Percentiles rank a stretch among this genome's conserved stretches.
Conservation (phyloP, 2,797 vertebrate species). For the Hybognathus amarus region DNA sequence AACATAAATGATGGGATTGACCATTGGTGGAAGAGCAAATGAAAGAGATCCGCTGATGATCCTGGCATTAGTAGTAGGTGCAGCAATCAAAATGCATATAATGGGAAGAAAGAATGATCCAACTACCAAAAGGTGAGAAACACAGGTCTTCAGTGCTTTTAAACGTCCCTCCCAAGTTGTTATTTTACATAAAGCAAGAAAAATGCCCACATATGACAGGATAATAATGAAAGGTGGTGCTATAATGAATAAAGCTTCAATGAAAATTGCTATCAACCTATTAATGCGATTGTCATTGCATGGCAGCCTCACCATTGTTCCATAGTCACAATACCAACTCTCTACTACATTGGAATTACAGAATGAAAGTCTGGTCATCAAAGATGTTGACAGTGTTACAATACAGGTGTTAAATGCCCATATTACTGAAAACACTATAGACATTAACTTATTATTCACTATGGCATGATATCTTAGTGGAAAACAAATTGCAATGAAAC, state of each 20-base stretch:
- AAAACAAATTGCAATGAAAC: conserved; percentile 42
- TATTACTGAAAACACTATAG: background rate
- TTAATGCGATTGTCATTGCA: conserved; percentile 52
- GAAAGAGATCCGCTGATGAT: conserved; percentile 2
- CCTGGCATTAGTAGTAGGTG: background rate
- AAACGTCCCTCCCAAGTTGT: conserved; percentile 48
- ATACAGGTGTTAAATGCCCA: conserved; percentile 13
- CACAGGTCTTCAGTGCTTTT: conserved; percentile 59
- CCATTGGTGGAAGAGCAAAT: conserved; percentile 7
- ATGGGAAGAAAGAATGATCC: conserved; percentile 46
- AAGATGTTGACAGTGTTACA: background rate
- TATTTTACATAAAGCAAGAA: conserved; percentile 51
- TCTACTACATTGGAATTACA: conserved; percentile 46
- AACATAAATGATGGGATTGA: conserved; percentile 24
- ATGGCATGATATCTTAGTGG: conserved; percentile 51
- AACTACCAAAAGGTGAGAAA: conserved; percentile 55
- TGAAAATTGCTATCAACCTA: conserved; percentile 14
- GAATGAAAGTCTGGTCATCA: conserved; percentile 39
- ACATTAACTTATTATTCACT: conserved; percentile 32
- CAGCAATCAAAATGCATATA: background rate
- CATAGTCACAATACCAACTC: conserved; percentile 58
- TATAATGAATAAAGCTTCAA: conserved; percentile 26
- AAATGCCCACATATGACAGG: conserved; percentile 50
- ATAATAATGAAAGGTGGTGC: conserved; percentile 42
- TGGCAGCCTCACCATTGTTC: conserved; percentile 34